phyloP scores from a whole-genome alignment of 2,888 invertebrate genomes.

The Synanthedon myopaeformis region DNA sequence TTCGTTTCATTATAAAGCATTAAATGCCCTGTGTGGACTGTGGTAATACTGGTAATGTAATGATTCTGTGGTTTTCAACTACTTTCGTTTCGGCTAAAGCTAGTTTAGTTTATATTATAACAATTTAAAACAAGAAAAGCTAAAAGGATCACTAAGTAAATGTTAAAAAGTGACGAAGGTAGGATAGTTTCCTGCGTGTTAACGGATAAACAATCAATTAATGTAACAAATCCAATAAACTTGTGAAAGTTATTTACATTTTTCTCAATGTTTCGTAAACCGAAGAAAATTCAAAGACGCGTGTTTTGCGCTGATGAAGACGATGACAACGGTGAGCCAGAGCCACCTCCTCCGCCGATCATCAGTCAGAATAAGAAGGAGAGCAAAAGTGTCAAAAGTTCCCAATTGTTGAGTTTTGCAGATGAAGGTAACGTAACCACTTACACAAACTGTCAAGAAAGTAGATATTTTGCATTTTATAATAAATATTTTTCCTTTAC shows the following conservation, averaged over 20 bases:
- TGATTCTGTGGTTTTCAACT: no score
- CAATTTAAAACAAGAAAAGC: no score
- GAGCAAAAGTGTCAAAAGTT: constrained; percentile 67
- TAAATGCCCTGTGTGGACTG: no score
- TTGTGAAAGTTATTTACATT: constrained; percentile 5
- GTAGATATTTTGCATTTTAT: no score
- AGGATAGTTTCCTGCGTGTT: background rate
- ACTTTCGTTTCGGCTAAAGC: no score
- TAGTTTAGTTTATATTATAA: no score
- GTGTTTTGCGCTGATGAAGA: constrained; percentile 80
- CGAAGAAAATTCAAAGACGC: constrained; percentile 84
- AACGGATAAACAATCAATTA: no score
- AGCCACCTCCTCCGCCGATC: constrained; percentile 67
- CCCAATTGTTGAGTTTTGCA: constrained; percentile 82
- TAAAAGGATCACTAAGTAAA: background rate
- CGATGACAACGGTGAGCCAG: constrained; percentile 60
- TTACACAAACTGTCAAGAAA: no score
- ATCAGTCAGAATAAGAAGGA: constrained; percentile 60
- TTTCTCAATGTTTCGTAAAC: constrained; percentile 90
- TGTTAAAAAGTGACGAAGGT: background rate
- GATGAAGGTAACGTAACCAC: constrained; percentile 67
- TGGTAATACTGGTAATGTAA: no score
- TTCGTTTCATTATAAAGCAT: no score
- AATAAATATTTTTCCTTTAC: no score
- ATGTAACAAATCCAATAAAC: no score